These are phyloP conservation scores for Lordiphosa andalusiaca DNA, from an alignment of 2,888 invertebrate genomes.

Conservation along the genomic window DNA sequence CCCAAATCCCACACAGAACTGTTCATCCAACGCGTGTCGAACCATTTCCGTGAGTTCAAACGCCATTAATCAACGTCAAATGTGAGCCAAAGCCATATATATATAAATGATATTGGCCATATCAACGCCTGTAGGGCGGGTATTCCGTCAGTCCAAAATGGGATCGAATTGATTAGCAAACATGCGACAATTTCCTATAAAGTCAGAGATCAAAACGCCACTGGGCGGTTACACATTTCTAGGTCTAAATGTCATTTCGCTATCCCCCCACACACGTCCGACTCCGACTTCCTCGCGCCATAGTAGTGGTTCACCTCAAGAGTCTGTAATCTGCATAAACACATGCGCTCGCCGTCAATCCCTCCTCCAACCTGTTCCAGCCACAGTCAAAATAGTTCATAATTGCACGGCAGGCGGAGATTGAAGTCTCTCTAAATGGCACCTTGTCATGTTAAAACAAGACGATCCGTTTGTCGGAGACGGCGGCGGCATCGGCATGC, in stretches of 20 bases:
- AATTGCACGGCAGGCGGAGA: constrained; percentile 49
- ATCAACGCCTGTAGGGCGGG: constrained; percentile 15
- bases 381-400: constrained; percentile 64
- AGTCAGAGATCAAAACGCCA: constrained; percentile 20
- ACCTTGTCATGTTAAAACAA: constrained; percentile 48
- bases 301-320: constrained; percentile 44
- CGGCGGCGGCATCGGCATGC: constrained; percentile 26
- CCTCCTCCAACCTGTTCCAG: constrained; percentile 44
- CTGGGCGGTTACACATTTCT: constrained; percentile 34
- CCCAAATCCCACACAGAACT: constrained; percentile 44
- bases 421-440: constrained; percentile 52
- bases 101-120: constrained; percentile 1
- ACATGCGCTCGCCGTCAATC: constrained; percentile 32
- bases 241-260: constrained; percentile 26
- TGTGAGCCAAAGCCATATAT: background rate
- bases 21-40: constrained; percentile 43
- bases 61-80: constrained; percentile 23
- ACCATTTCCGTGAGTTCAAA: constrained; percentile 40
- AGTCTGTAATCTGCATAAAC: constrained; percentile 11
- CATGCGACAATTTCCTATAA: constrained; percentile 40
- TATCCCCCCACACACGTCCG: constrained; percentile 16
- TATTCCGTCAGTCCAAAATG: constrained; percentile 33
- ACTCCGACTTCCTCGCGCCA: constrained; percentile 26
- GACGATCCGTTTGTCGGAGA: constrained; percentile 42
- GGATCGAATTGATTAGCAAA: constrained; percentile 38